These are phyloP conservation scores for Oncorhynchus keta DNA, from an alignment of 2,113 vertebrate species.

Conservation along the genomic window DNA sequence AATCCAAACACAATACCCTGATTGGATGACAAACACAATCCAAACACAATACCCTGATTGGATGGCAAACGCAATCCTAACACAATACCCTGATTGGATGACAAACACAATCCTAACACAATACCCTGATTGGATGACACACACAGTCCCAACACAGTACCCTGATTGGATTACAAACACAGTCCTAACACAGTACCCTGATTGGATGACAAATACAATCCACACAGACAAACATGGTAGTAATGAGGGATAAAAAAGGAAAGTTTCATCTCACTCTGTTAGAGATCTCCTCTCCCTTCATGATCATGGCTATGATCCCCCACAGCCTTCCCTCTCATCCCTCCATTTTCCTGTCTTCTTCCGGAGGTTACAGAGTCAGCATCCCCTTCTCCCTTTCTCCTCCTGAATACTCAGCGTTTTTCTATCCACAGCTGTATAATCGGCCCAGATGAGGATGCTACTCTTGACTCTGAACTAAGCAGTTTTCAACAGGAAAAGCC, in stretches of 20 bases:
- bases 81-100: too few species aligned
- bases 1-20: too few species aligned
- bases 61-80: too few species aligned
- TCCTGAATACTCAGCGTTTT: constrained; percentile 74
- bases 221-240: neutral
- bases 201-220: constrained; percentile 29
- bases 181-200: too few species aligned
- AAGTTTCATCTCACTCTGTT: too few species aligned
- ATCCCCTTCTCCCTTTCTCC: constrained; percentile 57
- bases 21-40: too few species aligned
- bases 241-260: constrained; percentile 1
- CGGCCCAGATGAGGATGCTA: constrained; percentile 61
- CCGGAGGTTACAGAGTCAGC: constrained; percentile 74
- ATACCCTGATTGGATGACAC: constrained; percentile 27
- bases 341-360: constrained; percentile 65
- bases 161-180: too few species aligned
- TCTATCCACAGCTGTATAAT: constrained; percentile 72
- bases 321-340: constrained; percentile 1
- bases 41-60: too few species aligned
- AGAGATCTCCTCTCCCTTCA: constrained; percentile 27
- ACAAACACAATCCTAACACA: constrained; percentile 33
- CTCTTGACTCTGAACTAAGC: constrained; percentile 71
- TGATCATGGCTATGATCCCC: constrained; percentile 50
- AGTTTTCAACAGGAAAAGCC: constrained; percentile 70
- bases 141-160: too few species aligned